Conservation (phyloP, 2,888 invertebrate species). For the Pecten maximus region DNA sequence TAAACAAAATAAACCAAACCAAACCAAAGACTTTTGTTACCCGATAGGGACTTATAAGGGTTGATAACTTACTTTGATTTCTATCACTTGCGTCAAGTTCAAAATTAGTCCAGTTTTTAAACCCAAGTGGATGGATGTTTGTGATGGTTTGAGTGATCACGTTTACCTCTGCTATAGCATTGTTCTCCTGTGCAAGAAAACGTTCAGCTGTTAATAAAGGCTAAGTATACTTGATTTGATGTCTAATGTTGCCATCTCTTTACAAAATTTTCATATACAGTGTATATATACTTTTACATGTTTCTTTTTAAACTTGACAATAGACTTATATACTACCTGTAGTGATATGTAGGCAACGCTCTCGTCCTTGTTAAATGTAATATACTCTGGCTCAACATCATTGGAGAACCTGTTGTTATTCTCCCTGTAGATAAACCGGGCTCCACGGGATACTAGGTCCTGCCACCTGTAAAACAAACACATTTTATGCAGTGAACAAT, state of each 20-base stretch:
- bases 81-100: too few species aligned
- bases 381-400: conserved; percentile 75
- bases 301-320: too few species aligned
- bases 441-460: conserved; percentile 62
- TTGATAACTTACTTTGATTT: too few species aligned
- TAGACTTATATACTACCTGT: conserved; percentile 49
- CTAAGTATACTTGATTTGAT: too few species aligned
- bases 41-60: too few species aligned
- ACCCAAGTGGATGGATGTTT: conserved; percentile 69
- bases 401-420: conserved; percentile 68
- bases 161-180: conserved; percentile 73
- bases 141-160: conserved; percentile 61
- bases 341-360: conserved; percentile 70
- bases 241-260: too few species aligned
- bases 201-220: too few species aligned
- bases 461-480: conserved; percentile 56
- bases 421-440: conserved; percentile 66
- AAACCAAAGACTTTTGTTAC: too few species aligned
- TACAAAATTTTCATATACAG: too few species aligned
- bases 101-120: conserved; percentile 72
- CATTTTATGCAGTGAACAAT: neutral
- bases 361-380: conserved; percentile 67
- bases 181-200: conserved; percentile 69
- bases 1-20: too few species aligned
- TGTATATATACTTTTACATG: too few species aligned